Conservation (phyloP, 2,797 vertebrate species). For the Bothrops alternatus region DNA sequence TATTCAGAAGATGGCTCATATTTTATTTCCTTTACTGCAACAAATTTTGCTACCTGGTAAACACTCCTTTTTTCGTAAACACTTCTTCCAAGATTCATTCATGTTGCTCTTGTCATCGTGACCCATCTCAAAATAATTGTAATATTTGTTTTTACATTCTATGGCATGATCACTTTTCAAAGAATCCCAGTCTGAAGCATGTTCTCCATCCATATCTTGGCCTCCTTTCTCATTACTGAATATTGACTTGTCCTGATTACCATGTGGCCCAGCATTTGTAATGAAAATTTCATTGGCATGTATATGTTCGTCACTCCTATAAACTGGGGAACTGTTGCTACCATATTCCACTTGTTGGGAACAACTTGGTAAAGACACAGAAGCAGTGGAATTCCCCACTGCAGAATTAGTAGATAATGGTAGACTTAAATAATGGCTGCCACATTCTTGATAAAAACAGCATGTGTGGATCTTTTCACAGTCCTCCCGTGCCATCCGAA, state of each 20-base stretch:
- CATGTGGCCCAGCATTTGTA: constrained; percentile 63
- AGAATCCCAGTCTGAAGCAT: constrained; percentile 64
- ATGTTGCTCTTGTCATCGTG: constrained; percentile 69
- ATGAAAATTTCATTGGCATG: constrained; percentile 73
- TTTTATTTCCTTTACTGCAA: constrained; percentile 82
- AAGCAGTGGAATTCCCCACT: constrained; percentile 60
- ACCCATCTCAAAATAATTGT: constrained; percentile 75
- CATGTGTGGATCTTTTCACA: constrained; percentile 84
- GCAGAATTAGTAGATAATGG: constrained; percentile 83
- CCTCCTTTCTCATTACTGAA: constrained; percentile 60
- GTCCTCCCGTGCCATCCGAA: constrained; percentile 82
- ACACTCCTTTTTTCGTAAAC: constrained; percentile 74
- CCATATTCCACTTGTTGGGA: constrained; percentile 75
- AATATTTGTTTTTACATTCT: constrained; percentile 75
- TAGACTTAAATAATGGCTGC: constrained; percentile 86
- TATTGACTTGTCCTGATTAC: constrained; percentile 69
- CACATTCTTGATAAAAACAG: constrained; percentile 88
- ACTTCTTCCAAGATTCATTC: constrained; percentile 79
- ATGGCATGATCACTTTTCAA: constrained; percentile 63
- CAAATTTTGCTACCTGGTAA: constrained; percentile 74
- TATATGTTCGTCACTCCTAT: constrained; percentile 71
- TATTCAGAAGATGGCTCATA: constrained; percentile 64
- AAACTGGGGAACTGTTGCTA: constrained; percentile 61
- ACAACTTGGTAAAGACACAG: constrained; percentile 74
- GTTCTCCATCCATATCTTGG: constrained; percentile 63